phyloP scores from a whole-genome alignment of 2,888 invertebrate genomes.

The Trichopria drosophilae region DNA sequence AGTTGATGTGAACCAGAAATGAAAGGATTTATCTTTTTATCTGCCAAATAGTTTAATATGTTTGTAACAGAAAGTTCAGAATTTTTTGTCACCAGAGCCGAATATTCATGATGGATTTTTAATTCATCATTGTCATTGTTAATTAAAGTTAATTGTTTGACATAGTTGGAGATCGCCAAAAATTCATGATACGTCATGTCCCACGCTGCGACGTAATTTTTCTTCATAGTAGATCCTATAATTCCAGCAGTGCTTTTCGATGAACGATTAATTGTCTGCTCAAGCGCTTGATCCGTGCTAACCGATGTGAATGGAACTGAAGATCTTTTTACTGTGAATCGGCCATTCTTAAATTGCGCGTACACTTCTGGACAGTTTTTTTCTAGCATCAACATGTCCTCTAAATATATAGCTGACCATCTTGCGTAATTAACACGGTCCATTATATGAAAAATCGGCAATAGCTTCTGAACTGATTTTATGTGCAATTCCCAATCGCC shows the following conservation, averaged over 20 bases:
- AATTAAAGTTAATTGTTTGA: slow-evolving; percentile 6
- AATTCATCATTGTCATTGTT: slow-evolving; percentile 14
- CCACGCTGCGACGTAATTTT: slow-evolving; percentile 11
- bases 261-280: slow-evolving; percentile 15
- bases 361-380: neutral
- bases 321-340: slow-evolving; percentile 6
- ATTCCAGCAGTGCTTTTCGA: slow-evolving; percentile 7
- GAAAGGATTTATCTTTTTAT: neutral
- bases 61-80: neutral
- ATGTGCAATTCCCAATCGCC: slow-evolving; percentile 9
- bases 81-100: neutral
- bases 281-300: slow-evolving; percentile 12
- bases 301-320: slow-evolving; percentile 10
- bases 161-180: neutral
- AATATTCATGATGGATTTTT: slow-evolving; percentile 1
- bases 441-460: slow-evolving; percentile 14
- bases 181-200: neutral
- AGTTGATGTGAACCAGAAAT: neutral
- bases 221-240: slow-evolving; percentile 19
- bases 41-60: neutral
- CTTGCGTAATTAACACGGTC: slow-evolving; percentile 20
- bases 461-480: slow-evolving; percentile 3
- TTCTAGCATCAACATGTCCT: slow-evolving; percentile 8
- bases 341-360: neutral
- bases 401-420: slow-evolving; percentile 11